These are phyloP conservation scores for Trematomus bernacchii DNA, from an alignment of 2,797 vertebrate genomes.

Conservation along the genomic window DNA sequence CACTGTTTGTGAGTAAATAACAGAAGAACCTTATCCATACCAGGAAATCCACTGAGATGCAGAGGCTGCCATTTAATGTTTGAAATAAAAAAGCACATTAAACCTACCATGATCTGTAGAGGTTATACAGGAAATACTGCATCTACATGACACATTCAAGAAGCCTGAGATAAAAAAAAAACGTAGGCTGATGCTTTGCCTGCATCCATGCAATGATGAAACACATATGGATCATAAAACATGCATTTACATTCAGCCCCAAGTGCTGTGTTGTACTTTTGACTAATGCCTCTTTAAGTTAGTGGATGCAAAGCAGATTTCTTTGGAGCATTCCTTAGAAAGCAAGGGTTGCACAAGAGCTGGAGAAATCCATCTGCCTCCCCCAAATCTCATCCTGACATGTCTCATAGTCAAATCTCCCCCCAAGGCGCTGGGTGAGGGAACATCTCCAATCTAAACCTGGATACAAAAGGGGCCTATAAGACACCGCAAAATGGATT, in stretches of 20 bases:
- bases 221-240: slow-evolving; percentile 49
- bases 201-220: slow-evolving; percentile 49
- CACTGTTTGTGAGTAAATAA: slow-evolving; percentile 78
- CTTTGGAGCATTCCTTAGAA: slow-evolving; percentile 69
- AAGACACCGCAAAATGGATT: slow-evolving; percentile 86
- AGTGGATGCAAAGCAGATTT: slow-evolving; percentile 64
- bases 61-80: slow-evolving; percentile 70
- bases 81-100: slow-evolving; percentile 63
- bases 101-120: slow-evolving; percentile 52
- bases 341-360: slow-evolving; percentile 73
- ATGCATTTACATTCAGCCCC: slow-evolving; percentile 67
- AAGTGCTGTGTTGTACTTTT: slow-evolving; percentile 63
- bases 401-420: slow-evolving; percentile 84
- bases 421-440: slow-evolving; percentile 83
- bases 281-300: slow-evolving; percentile 62
- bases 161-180: slow-evolving; percentile 1
- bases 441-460: slow-evolving; percentile 85
- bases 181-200: slow-evolving; percentile 39
- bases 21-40: slow-evolving; percentile 70
- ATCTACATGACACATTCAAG: slow-evolving; percentile 37
- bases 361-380: slow-evolving; percentile 79
- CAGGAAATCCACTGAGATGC: slow-evolving; percentile 77
- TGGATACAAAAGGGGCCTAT: slow-evolving; percentile 82
- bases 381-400: slow-evolving; percentile 85
- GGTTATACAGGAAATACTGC: slow-evolving; percentile 41